Conservation (phyloP, 2,797 vertebrate genomes). For the Lepus oiostolus region DNA sequence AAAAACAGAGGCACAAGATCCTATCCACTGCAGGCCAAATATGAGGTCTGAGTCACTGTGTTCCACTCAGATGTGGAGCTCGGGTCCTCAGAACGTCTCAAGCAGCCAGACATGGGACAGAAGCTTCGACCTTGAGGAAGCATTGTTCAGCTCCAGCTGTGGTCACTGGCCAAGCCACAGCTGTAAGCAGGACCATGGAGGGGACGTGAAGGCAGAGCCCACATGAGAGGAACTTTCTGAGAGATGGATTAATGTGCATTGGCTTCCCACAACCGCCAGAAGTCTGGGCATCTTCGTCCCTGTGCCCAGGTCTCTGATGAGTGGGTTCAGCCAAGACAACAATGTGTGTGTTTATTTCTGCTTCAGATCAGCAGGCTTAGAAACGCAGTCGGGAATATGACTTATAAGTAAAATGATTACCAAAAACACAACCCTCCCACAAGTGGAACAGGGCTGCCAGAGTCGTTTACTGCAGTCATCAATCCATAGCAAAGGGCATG, state of each 20-base stretch:
- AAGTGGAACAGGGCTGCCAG: neutral
- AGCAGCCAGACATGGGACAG: neutral
- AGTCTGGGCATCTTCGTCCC: neutral
- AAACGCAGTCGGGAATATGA: neutral
- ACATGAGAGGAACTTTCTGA: neutral
- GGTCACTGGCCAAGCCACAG: neutral
- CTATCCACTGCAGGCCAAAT: conserved; percentile 48
- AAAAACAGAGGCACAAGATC: conserved; percentile 66
- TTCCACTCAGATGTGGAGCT: neutral
- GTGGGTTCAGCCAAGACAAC: neutral
- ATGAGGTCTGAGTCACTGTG: conserved; percentile 41
- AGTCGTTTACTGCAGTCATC: neutral
- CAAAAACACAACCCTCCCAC: neutral
- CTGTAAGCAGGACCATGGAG: neutral
- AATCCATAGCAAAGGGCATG: neutral
- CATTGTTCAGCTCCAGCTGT: neutral
- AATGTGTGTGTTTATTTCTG: neutral
- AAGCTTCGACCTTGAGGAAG: conserved; percentile 28
- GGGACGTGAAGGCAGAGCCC: neutral
- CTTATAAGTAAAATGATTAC: conserved; percentile 17
- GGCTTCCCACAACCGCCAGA: neutral
- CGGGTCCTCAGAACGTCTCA: neutral
- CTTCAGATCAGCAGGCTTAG: neutral
- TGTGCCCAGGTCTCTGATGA: neutral
- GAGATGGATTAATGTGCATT: neutral